These are phyloP conservation scores for Cynopterus brachyotis DNA, from an alignment of 2,113 vertebrate species.

Conservation along the genomic window DNA sequence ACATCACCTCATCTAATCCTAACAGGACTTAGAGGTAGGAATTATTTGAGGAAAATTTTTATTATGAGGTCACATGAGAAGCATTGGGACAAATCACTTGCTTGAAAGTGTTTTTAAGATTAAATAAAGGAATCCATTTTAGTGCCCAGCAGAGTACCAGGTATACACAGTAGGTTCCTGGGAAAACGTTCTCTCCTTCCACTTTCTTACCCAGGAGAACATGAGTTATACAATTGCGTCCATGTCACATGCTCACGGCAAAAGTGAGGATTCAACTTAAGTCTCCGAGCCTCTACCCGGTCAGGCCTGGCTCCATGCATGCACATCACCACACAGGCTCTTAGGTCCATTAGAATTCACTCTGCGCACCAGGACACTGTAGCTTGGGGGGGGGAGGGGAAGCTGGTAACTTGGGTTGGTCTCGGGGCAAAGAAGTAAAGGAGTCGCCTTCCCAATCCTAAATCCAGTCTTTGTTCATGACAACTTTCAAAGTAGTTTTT, in stretches of 20 bases:
- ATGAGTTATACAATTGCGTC: neutral
- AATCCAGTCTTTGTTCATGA: neutral
- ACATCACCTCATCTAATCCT: neutral
- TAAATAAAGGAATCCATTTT: neutral
- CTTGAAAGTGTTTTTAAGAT: neutral
- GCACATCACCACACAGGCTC: neutral
- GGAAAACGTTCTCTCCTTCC: neutral
- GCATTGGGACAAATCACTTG: neutral
- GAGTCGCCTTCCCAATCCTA: neutral
- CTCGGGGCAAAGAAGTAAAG: rapidly evolving
- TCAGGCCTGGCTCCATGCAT: rapidly evolving
- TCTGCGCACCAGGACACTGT: rapidly evolving
- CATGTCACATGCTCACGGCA: rapidly evolving
- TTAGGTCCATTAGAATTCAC: neutral
- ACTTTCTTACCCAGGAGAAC: neutral
- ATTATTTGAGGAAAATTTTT: neutral
- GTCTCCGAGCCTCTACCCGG: neutral
- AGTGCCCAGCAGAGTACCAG: neutral
- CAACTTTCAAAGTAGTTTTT: neutral
- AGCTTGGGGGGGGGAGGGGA: neutral
- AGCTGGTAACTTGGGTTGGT: neutral
- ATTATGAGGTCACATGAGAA: neutral
- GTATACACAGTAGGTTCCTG: rapidly evolving
- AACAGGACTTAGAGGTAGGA: neutral
- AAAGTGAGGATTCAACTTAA: neutral